Evolutionary conservation across 2,113 vertebrate genomes (phyloP).

Genomic region (Gobius niger): DNA sequence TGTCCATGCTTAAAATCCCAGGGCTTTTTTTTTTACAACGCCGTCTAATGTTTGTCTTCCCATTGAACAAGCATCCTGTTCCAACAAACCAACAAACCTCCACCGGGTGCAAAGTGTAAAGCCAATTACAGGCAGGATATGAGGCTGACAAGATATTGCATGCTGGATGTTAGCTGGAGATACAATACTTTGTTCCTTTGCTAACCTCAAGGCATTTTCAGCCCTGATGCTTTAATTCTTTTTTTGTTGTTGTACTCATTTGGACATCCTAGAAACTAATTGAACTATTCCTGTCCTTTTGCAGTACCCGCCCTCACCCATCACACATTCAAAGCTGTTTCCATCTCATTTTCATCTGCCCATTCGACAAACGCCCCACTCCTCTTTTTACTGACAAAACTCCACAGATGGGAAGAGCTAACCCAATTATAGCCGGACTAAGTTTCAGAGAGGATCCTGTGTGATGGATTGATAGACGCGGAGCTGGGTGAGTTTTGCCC

Average conservation of each 20-base stretch:
- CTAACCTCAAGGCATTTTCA: background rate
- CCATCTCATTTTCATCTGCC: constrained; percentile 4
- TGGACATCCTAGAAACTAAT: background rate
- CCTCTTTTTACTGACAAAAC: constrained; percentile 10
- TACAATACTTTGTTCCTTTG: background rate
- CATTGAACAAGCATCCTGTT: too few species aligned
- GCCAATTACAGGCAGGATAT: background rate
- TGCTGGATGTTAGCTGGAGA: background rate
- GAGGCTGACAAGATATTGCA: background rate
- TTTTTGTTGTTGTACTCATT: too few species aligned
- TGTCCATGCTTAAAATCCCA: too few species aligned
- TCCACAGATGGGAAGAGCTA: constrained; percentile 27
- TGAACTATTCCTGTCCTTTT: background rate
- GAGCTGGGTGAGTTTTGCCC: background rate
- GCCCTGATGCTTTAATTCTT: background rate
- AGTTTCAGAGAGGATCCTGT: constrained; percentile 11
- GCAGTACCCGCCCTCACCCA: too few species aligned
- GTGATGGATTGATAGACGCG: background rate
- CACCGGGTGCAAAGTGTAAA: background rate
- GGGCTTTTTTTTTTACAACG: too few species aligned
- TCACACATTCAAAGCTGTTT: background rate
- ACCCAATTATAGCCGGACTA: constrained; percentile 28
- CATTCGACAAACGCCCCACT: constrained; percentile 27
- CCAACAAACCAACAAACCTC: background rate
- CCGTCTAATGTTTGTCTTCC: too few species aligned